A percentile compares a stretch with the other conserved stretches of the same genome.
These are phyloP conservation scores for Tenthredo notha DNA, from an alignment of 2,888 invertebrate genomes.

Conservation along the genomic window DNA sequence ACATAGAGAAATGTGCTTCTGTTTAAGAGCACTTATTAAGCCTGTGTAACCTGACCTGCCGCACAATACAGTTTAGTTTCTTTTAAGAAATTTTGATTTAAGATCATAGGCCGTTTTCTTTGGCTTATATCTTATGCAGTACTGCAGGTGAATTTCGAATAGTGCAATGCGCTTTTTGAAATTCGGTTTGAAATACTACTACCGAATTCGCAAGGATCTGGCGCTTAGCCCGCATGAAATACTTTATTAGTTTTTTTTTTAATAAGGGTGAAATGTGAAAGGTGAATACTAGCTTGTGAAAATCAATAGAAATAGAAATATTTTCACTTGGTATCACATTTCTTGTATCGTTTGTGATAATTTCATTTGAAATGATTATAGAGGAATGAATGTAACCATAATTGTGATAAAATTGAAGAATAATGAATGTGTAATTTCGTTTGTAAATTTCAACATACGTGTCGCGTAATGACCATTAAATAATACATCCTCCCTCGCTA, in stretches of 20 bases:
- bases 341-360: background rate
- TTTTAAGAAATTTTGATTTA: conserved; percentile 2
- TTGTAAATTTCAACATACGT: background rate
- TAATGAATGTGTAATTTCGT: background rate
- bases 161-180: background rate
- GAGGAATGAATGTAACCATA: background rate
- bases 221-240: background rate
- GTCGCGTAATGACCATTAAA: background rate
- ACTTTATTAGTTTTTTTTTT: conserved; percentile 3
- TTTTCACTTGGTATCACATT: too few relatives aligned
- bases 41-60: conserved; percentile 29
- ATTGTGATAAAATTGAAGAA: background rate
- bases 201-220: background rate
- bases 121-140: background rate
- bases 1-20: background rate
- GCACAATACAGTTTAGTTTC: conserved; percentile 17
- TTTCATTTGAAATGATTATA: background rate
- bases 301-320: background rate
- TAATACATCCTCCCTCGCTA: background rate
- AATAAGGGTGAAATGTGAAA: background rate
- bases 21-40: conserved; percentile 21
- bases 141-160: background rate
- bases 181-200: too few relatives aligned
- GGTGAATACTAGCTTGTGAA: background rate
- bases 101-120: background rate